Percentiles rank a stretch among this genome's conserved stretches.
Conservation (phyloP, 2,113 vertebrate species). For the Dolichallabes microphthalmus region DNA sequence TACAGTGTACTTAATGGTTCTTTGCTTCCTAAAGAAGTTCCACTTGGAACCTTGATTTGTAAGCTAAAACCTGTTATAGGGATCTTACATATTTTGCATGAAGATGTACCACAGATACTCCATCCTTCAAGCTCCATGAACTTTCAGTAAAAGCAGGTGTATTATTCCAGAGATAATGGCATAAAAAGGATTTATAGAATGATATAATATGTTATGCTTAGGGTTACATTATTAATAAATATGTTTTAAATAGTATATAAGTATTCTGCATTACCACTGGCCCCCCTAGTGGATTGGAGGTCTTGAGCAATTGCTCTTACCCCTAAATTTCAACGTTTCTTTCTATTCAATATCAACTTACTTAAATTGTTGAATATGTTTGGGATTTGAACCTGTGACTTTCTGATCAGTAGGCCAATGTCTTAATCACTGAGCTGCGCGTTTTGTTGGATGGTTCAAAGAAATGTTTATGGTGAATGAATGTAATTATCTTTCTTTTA, state of each 20-base stretch:
- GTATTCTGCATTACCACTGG: too few relatives aligned
- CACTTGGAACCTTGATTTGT: neutral
- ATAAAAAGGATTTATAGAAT: neutral
- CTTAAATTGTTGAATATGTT: too few relatives aligned
- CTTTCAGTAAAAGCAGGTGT: neutral
- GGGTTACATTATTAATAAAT: neutral
- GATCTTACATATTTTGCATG: neutral
- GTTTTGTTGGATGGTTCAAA: neutral
- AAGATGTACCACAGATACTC: neutral
- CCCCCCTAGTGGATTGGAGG: neutral
- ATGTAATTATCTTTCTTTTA: neutral
- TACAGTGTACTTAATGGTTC: neutral
- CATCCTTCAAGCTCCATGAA: neutral
- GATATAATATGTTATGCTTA: neutral
- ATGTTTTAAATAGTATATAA: neutral
- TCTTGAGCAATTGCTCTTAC: neutral
- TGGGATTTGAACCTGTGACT: too few relatives aligned
- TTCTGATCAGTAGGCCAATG: too few relatives aligned
- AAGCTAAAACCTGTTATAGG: neutral
- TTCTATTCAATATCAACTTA: too few relatives aligned
- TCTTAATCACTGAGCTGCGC: too few relatives aligned
- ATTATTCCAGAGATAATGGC: neutral
- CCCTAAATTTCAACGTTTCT: neutral
- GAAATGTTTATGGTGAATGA: neutral
- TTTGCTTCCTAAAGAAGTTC: neutral